A percentile compares a stretch with the other conserved stretches of the same genome.
Evolutionary conservation across 2,113 vertebrate species (phyloP).

Genomic region (Chunga burmeisteri): DNA sequence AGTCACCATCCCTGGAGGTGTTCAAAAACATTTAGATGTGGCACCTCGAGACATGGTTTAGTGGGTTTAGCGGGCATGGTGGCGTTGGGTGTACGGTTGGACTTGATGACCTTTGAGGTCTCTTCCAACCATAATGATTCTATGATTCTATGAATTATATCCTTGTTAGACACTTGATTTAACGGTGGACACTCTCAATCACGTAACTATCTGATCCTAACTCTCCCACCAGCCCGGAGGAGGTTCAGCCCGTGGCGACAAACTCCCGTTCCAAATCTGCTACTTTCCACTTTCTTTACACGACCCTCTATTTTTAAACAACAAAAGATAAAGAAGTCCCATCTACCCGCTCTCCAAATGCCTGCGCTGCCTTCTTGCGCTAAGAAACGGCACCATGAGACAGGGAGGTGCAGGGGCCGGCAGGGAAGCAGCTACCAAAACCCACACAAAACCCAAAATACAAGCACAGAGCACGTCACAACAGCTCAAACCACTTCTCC

Average conservation of each 20-base stretch:
- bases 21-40: too few species aligned
- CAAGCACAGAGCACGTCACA: rapidly evolving
- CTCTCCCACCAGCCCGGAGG: neutral
- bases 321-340: too few species aligned
- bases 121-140: too few species aligned
- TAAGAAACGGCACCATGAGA: rapidly evolving
- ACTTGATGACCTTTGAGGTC: too few species aligned
- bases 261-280: neutral
- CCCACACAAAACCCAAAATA: neutral
- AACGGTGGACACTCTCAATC: neutral
- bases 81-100: too few species aligned
- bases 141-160: too few species aligned
- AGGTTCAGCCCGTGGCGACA: neutral
- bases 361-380: rapidly evolving
- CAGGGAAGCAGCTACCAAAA: neutral
- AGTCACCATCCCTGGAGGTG: too few species aligned
- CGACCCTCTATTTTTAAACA: neutral
- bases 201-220: neutral
- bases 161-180: neutral
- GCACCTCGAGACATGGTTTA: too few species aligned
- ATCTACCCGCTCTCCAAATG: neutral
- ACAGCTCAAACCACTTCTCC: neutral
- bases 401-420: neutral
- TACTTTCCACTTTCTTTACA: neutral
- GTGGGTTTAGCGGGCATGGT: too few species aligned